These are phyloP conservation scores for Euborellia annulipes DNA, from an alignment of 1,140 invertebrate species.

Conservation along the genomic window DNA sequence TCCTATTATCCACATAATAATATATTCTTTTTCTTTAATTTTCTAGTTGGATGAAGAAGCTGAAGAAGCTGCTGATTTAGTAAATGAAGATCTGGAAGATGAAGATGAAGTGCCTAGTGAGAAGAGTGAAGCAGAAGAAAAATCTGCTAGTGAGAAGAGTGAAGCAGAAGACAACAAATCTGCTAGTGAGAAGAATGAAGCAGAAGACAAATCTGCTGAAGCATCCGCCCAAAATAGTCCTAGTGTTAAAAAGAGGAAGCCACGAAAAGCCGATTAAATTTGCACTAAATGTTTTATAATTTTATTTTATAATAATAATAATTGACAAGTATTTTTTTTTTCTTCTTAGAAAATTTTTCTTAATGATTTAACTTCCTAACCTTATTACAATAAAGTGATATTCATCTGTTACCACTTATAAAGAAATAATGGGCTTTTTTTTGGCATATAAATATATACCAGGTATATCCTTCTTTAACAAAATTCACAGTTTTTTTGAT, in stretches of 20 bases:
- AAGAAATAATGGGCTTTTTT: too few relatives aligned
- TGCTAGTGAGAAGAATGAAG: neutral
- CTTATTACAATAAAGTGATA: too few relatives aligned
- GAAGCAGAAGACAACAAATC: conserved; percentile 7
- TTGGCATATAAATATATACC: too few relatives aligned
- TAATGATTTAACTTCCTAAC: too few relatives aligned
- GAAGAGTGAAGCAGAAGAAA: conserved; percentile 13
- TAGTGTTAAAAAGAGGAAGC: conserved; percentile 37
- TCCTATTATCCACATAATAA: conserved; percentile 13
- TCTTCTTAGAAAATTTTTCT: too few relatives aligned
- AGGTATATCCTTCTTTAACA: too few relatives aligned
- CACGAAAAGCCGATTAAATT: conserved; percentile 42
- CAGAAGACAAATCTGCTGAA: conserved; percentile 6
- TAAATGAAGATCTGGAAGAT: conserved; percentile 38
- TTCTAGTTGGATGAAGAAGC: conserved; percentile 23
- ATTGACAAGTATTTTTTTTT: too few relatives aligned
- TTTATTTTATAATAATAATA: too few relatives aligned
- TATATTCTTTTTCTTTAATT: conserved; percentile 23
- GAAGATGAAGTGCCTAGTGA: conserved; percentile 23
- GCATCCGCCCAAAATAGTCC: neutral
- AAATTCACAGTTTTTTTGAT: too few relatives aligned
- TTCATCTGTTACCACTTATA: too few relatives aligned
- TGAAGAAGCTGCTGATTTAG: conserved; percentile 33
- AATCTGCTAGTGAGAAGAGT: conserved; percentile 23
- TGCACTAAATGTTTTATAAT: conserved; percentile 3